A percentile compares a stretch with the other conserved stretches of the same genome.
Conservation (phyloP, 92 coral and sea anemone genomes). For the Palythoa grandis region DNA sequence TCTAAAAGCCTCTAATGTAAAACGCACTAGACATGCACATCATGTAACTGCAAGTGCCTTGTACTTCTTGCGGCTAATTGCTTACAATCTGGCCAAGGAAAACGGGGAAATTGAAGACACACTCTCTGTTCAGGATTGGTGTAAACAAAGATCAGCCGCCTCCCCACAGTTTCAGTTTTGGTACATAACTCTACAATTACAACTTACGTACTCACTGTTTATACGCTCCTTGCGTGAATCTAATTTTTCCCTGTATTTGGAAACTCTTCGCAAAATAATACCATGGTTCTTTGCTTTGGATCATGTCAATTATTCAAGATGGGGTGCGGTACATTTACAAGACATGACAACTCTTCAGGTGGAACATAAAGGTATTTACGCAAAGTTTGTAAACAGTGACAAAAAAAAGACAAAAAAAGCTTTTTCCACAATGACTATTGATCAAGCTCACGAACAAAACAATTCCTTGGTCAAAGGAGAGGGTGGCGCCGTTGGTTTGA, state of each 20-base stretch:
- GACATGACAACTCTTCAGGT: slow-evolving; percentile 45
- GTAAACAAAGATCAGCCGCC: slow-evolving; percentile 25
- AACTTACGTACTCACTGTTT: slow-evolving; percentile 42
- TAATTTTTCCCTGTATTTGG: slow-evolving; percentile 3
- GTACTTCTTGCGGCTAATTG: slow-evolving; percentile 10
- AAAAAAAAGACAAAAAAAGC: slow-evolving; percentile 7
- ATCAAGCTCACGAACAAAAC: slow-evolving; percentile 56
- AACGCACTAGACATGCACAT: slow-evolving; percentile 51
- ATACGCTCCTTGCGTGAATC: slow-evolving; percentile 5
- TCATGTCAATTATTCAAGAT: slow-evolving; percentile 45
- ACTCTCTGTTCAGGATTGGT: slow-evolving; percentile 12
- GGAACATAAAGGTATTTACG: slow-evolving; percentile 1
- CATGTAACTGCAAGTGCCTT: slow-evolving; percentile 37
- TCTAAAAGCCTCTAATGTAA: slow-evolving; percentile 28
- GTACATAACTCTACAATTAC: slow-evolving; percentile 52
- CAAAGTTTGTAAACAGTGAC: slow-evolving; percentile 19
- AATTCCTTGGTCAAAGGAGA: slow-evolving; percentile 49
- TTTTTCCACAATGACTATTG: slow-evolving; percentile 44
- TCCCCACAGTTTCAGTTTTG: slow-evolving; percentile 62
- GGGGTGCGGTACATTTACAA: slow-evolving; percentile 46
- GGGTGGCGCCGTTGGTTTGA: slow-evolving; percentile 52
- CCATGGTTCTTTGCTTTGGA: slow-evolving; percentile 62
- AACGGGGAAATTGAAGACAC: not conserved
- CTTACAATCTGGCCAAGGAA: slow-evolving; percentile 21
- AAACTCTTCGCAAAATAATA: slow-evolving; percentile 39